Percentiles rank a stretch among this genome's conserved stretches.
phyloP scores from a whole-genome alignment of 2,113 vertebrate genomes.

The Grammomys dolichurus region DNA sequence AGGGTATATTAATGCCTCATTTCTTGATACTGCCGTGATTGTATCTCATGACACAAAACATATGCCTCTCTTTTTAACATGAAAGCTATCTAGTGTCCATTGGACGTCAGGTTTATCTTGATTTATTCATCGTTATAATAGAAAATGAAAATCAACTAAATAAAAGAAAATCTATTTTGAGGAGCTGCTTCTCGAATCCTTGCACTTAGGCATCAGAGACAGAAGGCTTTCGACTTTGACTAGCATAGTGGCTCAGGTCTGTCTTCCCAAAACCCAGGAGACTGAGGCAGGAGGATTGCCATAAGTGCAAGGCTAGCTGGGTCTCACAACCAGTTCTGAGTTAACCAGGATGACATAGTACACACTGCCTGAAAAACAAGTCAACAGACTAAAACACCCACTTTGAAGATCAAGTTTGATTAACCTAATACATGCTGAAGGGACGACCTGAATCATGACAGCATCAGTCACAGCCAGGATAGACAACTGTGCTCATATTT shows the following conservation, averaged over 20 bases:
- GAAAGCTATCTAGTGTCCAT: not conserved
- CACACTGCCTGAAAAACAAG: not conserved
- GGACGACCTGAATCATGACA: not conserved
- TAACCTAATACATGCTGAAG: not conserved
- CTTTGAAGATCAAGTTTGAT: not conserved
- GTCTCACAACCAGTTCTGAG: too few species aligned
- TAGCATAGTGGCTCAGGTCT: not conserved
- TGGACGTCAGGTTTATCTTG: not conserved
- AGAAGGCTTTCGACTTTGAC: not conserved
- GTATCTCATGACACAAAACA: not conserved
- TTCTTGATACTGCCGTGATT: not conserved
- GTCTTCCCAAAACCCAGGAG: not conserved
- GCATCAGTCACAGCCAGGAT: not conserved
- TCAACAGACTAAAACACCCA: not conserved
- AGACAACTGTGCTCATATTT: not conserved
- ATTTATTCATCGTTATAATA: conserved; percentile 30
- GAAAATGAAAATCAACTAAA: conserved; percentile 36
- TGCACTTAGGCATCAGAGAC: not conserved
- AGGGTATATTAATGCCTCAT: not conserved
- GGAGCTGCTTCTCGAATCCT: not conserved
- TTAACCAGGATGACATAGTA: not conserved
- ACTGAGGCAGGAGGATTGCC: not conserved
- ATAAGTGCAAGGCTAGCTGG: not conserved
- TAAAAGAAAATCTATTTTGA: conserved; percentile 33
- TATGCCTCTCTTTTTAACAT: conserved; percentile 1